Conservation (phyloP, 2,888 invertebrate genomes). For the Melangyna quadrimaculata region DNA sequence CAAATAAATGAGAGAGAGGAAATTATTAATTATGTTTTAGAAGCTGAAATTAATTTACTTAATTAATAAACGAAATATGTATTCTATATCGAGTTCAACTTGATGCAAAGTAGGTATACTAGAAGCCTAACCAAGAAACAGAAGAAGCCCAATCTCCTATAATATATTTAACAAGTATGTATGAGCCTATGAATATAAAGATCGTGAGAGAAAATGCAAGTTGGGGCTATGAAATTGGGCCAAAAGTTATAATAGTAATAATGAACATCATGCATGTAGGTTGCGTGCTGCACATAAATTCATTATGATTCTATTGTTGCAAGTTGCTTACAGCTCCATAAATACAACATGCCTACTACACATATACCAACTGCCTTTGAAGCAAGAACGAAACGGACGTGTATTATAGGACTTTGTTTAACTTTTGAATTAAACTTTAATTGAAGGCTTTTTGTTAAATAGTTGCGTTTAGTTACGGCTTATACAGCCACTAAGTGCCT, state of each 20-base stretch:
- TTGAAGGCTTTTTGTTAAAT: slow-evolving; percentile 33
- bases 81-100: slow-evolving; percentile 2
- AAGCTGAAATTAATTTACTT: slow-evolving; percentile 40
- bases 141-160: background rate
- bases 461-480: slow-evolving; percentile 40
- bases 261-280: slow-evolving; percentile 17
- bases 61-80: slow-evolving; percentile 30
- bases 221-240: slow-evolving; percentile 20
- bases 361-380: background rate
- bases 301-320: slow-evolving; percentile 48
- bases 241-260: slow-evolving; percentile 41
- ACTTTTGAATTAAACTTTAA: slow-evolving; percentile 40
- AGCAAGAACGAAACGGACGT: background rate
- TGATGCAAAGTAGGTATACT: background rate
- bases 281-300: slow-evolving; percentile 61
- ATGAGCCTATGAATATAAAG: background rate
- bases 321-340: background rate
- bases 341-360: background rate
- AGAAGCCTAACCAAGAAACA: background rate
- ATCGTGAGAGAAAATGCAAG: slow-evolving; percentile 50
- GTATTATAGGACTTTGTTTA: slow-evolving; percentile 3
- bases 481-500: background rate
- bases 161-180: background rate
- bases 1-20: slow-evolving; percentile 26
- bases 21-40: slow-evolving; percentile 18